Evolutionary conservation across 2,888 invertebrate genomes (phyloP).

Genomic region (Lycia hirtaria): DNA sequence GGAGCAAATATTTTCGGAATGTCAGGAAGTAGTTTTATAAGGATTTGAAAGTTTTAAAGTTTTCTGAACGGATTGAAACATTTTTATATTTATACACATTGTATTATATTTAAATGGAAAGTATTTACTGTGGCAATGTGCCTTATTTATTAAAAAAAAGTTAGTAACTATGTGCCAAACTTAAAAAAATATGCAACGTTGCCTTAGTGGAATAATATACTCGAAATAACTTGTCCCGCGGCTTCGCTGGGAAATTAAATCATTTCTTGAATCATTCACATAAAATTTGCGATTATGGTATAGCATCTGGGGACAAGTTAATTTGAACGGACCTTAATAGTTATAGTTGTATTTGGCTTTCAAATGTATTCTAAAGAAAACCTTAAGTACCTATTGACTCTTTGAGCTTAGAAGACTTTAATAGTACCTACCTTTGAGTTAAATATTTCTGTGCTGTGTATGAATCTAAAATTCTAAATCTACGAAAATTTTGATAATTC

Average conservation of each 20-base stretch:
- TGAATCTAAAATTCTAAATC: background rate
- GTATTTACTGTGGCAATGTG: slow-evolving; percentile 63
- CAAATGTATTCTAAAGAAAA: slow-evolving; percentile 30
- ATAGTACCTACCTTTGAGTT: too few relatives aligned
- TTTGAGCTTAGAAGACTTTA: too few relatives aligned
- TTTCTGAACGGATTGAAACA: slow-evolving; percentile 36
- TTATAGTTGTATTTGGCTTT: slow-evolving; percentile 41
- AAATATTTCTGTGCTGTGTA: too few relatives aligned
- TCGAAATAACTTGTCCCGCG: too few relatives aligned
- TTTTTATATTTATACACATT: slow-evolving; percentile 32
- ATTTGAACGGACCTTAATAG: too few relatives aligned
- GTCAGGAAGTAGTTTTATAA: slow-evolving; percentile 24
- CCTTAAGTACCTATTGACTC: background rate
- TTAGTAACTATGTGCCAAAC: slow-evolving; percentile 62
- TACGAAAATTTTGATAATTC: background rate
- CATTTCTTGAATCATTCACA: too few relatives aligned
- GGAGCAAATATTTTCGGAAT: slow-evolving; percentile 11
- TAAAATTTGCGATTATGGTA: too few relatives aligned
- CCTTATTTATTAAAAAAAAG: slow-evolving; percentile 65
- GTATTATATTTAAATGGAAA: slow-evolving; percentile 8
- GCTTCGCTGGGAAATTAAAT: too few relatives aligned
- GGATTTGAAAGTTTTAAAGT: slow-evolving; percentile 29
- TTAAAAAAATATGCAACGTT: slow-evolving; percentile 33
- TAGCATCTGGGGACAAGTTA: too few relatives aligned
- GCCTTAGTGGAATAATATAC: slow-evolving; percentile 43